A percentile compares a stretch with the other conserved stretches of the same genome.
These are phyloP conservation scores for Nysson spinosus DNA, from an alignment of 2,888 invertebrate genomes.

Conservation along the genomic window DNA sequence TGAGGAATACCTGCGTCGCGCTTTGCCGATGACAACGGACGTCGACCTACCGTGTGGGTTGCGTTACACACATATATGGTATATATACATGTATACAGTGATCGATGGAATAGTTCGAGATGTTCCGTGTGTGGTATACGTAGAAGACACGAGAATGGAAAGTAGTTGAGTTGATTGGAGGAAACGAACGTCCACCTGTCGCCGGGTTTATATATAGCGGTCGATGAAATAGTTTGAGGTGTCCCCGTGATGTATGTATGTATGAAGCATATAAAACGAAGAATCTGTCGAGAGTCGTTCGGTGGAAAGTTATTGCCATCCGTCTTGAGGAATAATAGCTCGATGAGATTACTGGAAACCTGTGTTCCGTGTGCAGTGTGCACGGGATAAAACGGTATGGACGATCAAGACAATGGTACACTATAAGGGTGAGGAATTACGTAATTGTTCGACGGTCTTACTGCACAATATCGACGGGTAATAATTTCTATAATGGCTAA, in stretches of 20 bases:
- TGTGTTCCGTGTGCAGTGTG: slow-evolving; percentile 18
- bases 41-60: slow-evolving; percentile 47
- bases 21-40: slow-evolving; percentile 24
- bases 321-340: slow-evolving; percentile 21
- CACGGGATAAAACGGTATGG: slow-evolving; percentile 6
- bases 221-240: slow-evolving; percentile 40
- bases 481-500: slow-evolving; percentile 58
- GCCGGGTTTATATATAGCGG: slow-evolving; percentile 40
- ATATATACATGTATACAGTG: slow-evolving; percentile 5
- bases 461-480: slow-evolving; percentile 69
- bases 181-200: slow-evolving; percentile 43
- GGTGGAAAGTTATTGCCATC: slow-evolving; percentile 31
- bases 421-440: slow-evolving; percentile 10
- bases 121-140: slow-evolving; percentile 32
- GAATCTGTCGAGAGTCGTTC: slow-evolving; percentile 39
- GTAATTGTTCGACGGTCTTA: slow-evolving; percentile 62
- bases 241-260: slow-evolving; percentile 36
- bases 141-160: slow-evolving; percentile 19
- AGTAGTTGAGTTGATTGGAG: slow-evolving; percentile 23
- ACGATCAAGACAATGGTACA: slow-evolving; percentile 23
- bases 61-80: slow-evolving; percentile 14
- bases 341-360: slow-evolving; percentile 14
- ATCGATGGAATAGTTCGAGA: slow-evolving; percentile 33
- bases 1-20: slow-evolving; percentile 12
- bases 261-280: slow-evolving; percentile 30